phyloP scores from a whole-genome alignment of 2,113 vertebrate species.

The Fregetta grallaria region DNA sequence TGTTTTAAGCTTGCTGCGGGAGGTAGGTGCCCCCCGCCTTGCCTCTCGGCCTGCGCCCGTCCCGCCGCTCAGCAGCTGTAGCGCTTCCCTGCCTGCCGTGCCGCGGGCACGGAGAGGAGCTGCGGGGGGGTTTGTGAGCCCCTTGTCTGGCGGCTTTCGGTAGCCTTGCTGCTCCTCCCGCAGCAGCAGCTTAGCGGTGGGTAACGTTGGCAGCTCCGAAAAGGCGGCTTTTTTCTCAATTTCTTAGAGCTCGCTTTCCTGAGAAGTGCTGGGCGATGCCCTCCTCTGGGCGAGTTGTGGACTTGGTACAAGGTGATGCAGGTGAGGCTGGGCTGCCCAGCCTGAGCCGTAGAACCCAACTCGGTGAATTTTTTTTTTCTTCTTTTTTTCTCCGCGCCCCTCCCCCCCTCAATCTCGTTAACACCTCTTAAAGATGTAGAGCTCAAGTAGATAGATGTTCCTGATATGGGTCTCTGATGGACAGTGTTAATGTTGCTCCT shows the following conservation, averaged over 20 bases:
- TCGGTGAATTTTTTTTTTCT: fast-evolving
- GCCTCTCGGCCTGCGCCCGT: fast-evolving
- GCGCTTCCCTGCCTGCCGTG: fast-evolving
- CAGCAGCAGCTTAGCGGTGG: fast-evolving
- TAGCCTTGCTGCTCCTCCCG: neutral
- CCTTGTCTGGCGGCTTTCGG: neutral
- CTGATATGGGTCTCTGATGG: neutral
- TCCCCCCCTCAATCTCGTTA: neutral
- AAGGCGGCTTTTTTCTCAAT: fast-evolving
- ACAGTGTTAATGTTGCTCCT: neutral
- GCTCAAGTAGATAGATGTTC: neutral
- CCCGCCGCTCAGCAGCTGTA: fast-evolving
- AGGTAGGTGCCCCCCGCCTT: neutral
- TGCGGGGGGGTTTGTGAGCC: too few relatives aligned
- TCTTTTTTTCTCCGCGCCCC: too few relatives aligned
- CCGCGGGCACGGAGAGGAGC: neutral
- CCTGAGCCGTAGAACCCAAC: fast-evolving
- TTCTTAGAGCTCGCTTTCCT: fast-evolving
- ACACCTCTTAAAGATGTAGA: neutral
- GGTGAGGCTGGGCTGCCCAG: neutral
- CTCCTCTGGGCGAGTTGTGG: neutral
- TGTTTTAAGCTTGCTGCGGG: fast-evolving
- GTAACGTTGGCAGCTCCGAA: fast-evolving
- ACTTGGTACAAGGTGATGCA: fast-evolving
- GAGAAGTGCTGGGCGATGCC: fast-evolving